Percentiles rank a stretch among this genome's conserved stretches.
Conservation (phyloP, 1,140 invertebrate genomes). For the Panonychus citri region DNA sequence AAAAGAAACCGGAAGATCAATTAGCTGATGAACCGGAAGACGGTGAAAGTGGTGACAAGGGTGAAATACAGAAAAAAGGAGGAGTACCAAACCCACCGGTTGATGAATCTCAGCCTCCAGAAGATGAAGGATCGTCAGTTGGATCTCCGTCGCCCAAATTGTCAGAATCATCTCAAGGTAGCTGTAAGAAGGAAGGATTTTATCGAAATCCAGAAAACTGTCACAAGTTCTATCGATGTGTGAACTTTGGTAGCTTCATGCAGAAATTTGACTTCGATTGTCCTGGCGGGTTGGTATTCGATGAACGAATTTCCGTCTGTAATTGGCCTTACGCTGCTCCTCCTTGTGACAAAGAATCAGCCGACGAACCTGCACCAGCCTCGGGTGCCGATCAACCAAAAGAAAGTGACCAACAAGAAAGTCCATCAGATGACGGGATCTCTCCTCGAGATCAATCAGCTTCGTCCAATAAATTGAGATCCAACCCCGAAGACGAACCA, state of each 20-base stretch:
- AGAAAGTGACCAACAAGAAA: no score
- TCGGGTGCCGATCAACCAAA: no score
- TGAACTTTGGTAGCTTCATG: constrained; percentile 29
- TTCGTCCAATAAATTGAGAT: no score
- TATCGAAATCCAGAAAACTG: constrained; percentile 38
- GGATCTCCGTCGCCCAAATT: background rate
- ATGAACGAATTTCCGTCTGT: constrained; percentile 18
- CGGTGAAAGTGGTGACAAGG: background rate
- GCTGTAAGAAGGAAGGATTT: constrained; percentile 35
- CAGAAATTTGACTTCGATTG: constrained; percentile 12
- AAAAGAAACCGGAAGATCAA: background rate
- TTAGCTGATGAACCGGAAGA: background rate
- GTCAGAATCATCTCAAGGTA: background rate
- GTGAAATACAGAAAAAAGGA: background rate
- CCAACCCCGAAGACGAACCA: no score
- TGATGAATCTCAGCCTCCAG: background rate
- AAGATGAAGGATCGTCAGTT: background rate
- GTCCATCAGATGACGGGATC: no score
- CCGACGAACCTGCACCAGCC: no score
- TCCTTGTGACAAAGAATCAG: background rate
- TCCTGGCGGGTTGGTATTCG: constrained; percentile 21
- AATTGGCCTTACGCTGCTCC: constrained; percentile 15
- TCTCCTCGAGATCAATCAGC: no score
- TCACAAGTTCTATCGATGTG: constrained; percentile 28
- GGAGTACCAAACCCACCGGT: background rate